Base-by-base conservation (phyloP, 37 sponge, comb jelly and placozoan genomes). In the Beroe forskalii region DNA sequence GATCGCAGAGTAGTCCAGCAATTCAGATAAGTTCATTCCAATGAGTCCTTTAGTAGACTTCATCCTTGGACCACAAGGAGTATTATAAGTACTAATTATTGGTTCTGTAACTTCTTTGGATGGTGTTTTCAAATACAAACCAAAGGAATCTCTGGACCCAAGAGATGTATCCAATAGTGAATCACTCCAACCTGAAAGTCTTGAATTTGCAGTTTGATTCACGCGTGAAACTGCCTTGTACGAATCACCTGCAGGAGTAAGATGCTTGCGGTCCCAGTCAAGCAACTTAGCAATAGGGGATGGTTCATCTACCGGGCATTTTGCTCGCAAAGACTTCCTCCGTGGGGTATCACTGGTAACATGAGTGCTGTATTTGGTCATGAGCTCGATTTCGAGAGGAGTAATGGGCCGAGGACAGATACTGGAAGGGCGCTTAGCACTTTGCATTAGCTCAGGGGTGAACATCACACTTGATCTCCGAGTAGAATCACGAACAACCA, bases 381-480 rank as follows among this genome's bases (percentile, higher is more conserved):
- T 48, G 55, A 48, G 55, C 12, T 48, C 12, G 12, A 48, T 6
- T 12, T 48, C 55, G 55, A 48, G 55, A 12, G 55, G 55, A 12
- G 55, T 48, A 12, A 48, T 48, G 55, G 55, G 55, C 12, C 55
- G 55, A 48, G 55, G 55, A 48, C 55, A 48, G 55, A 64, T 64
- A 23, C 30, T 27, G 31, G 66, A 64, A 23, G 66, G 66, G 3
- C 66, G 66, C 17, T 64, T 64, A 64, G 66, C 66, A 27, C 66
- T 64, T 27, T 64, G 25, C 66, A 64, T 8, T 22, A 64, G 66
- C 66, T 64, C 66, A 28, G 66, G 66, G 3, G 66, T 64, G 25
- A 64, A 64, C 66, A 64, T 27, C 4, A 64, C 30, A 64, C 30
- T 28, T 8, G 66, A 64, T 64, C 66, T 22, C 31, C 66, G 66